Conservation (phyloP, 2,888 invertebrate genomes). For the Branchellion lobata region DNA sequence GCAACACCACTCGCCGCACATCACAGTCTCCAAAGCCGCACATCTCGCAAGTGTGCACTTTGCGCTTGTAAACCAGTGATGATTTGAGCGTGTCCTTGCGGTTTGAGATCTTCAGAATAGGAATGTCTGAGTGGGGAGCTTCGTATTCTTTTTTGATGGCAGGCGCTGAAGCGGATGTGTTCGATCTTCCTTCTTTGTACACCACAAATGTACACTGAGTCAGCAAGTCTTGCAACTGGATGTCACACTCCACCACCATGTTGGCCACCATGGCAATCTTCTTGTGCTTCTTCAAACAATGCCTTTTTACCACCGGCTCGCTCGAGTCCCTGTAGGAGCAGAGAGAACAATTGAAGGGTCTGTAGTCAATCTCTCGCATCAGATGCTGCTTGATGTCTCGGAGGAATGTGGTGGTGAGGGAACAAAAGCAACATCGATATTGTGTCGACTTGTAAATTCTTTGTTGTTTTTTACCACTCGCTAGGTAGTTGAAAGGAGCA, state of each 20-base stretch:
- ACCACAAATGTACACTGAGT: constrained; percentile 10
- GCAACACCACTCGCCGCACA: neutral
- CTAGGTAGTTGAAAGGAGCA: neutral
- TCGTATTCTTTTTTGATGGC: neutral
- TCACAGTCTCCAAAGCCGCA: constrained; percentile 14
- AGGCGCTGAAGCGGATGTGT: too few relatives aligned
- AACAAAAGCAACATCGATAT: constrained; percentile 49
- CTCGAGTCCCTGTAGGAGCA: constrained; percentile 49
- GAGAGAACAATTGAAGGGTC: constrained; percentile 49
- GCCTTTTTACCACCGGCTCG: constrained; percentile 47
- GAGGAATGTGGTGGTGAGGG: constrained; percentile 41
- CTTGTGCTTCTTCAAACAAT: constrained; percentile 47
- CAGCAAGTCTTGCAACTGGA: constrained; percentile 29
- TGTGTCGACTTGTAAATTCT: neutral
- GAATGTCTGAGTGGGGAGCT: neutral
- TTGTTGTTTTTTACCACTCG: neutral
- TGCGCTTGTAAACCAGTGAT: constrained; percentile 28
- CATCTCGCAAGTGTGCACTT: constrained; percentile 2
- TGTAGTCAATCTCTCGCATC: constrained; percentile 50
- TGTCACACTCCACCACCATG: neutral
- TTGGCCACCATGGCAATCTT: constrained; percentile 38
- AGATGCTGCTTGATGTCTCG: constrained; percentile 49
- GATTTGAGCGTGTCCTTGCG: constrained; percentile 15
- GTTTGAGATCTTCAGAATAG: constrained; percentile 32
- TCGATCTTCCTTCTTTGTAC: neutral